phyloP scores from a whole-genome alignment of 2,888 invertebrate species.

The Ametastegia equiseti region DNA sequence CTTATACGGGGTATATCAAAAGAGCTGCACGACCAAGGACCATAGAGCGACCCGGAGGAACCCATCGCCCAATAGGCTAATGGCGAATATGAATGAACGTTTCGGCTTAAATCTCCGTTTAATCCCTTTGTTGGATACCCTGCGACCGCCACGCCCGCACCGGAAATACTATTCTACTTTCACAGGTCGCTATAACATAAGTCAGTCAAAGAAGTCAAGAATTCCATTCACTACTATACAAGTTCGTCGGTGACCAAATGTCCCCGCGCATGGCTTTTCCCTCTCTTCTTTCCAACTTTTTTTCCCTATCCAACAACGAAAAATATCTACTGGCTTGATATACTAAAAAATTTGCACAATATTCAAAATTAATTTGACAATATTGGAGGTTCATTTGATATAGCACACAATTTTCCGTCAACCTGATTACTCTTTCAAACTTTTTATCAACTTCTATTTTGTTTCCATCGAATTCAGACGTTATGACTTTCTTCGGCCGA shows the following conservation, averaged over 20 bases:
- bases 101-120: slow-evolving; percentile 49
- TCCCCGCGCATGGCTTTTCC: not conserved
- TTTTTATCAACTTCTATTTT: no score
- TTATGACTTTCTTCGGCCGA: no score
- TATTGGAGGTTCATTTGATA: no score
- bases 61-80: slow-evolving; percentile 44
- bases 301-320: no score
- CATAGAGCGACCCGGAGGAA: not conserved
- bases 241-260: not conserved
- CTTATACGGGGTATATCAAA: slow-evolving; percentile 31
- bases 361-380: no score
- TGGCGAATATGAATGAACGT: slow-evolving; percentile 48
- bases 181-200: slow-evolving; percentile 45
- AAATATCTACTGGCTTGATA: no score
- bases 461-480: no score
- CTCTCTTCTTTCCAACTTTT: not conserved
- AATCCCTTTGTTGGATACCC: slow-evolving; percentile 50
- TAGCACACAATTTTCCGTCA: no score
- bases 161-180: slow-evolving; percentile 48
- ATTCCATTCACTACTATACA: slow-evolving; percentile 45
- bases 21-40: slow-evolving; percentile 18
- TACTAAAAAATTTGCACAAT: no score
- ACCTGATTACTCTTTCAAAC: no score
- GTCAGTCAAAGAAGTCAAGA: slow-evolving; percentile 50
- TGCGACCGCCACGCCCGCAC: slow-evolving; percentile 44